Base-by-base conservation (phyloP, 2,888 invertebrate species). In the Cephus rjabovi region DNA sequence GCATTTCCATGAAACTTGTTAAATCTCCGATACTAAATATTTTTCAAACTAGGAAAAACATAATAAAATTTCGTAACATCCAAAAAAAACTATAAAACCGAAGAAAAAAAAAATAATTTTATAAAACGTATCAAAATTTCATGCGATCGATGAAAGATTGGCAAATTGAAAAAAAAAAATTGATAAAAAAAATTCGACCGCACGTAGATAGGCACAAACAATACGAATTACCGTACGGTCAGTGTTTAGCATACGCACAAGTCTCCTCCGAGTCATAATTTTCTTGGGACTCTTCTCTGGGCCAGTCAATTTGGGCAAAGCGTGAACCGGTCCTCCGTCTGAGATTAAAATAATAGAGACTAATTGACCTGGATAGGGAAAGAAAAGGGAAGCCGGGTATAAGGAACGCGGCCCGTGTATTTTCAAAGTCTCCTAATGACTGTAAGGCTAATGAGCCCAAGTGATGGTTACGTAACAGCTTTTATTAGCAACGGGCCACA, bases 401-500 rank as follows among this genome's bases (percentile, higher is more conserved):
- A 31, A 56, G 56, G 56, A 56, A 2, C 9, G 56, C 23, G 0
- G 23, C 31, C 71, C 33, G 12, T 71, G 71, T 71, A 34, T 71
- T 34, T 71, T 71, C 71, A 34, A 34, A 71, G 71, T 34, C 71
- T 31, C 31, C 71, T 71, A 71, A 71, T 71, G 71, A 71, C 71
- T 71, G 71, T 34, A 71, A 71, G 71, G 71, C 71, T 71, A 71
- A 71, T 71, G 71, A 71, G 71, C 71, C 73, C 35, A 31, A 33
- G 68, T n/a, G 73, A 12, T 70, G 71, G 12, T 73, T 71, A 81
- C 73, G 78, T 75, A 83, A 81, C 83, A 69, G 76, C 77, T 77
- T 83, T 83, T 83, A 83, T 82, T 80, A 80, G 77, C 79, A 73
- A 33, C 76, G 76, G 76, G 80, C 76, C 31, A 69, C 12, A 71